Evolutionary conservation across 2,888 invertebrate genomes (phyloP).

Genomic region (Gortyna flavago): DNA sequence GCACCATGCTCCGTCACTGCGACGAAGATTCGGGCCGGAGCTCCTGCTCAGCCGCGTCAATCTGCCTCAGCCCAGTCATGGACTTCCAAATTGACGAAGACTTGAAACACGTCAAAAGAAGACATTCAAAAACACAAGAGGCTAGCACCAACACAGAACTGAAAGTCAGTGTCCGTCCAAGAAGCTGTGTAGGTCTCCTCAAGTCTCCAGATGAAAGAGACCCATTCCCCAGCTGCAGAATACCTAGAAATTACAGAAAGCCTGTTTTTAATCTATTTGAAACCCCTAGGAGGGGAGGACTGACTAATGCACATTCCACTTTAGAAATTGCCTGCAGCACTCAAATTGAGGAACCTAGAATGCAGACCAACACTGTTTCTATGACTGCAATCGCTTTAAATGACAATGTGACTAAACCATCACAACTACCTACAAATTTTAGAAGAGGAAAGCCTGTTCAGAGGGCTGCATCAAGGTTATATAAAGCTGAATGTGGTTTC

Average conservation of each 20-base stretch:
- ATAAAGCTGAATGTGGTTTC: slow-evolving; percentile 89
- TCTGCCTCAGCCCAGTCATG: slow-evolving; percentile 81
- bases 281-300: slow-evolving; percentile 81
- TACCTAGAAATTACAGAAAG: slow-evolving; percentile 78
- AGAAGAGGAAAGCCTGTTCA: slow-evolving; percentile 92
- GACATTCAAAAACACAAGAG: slow-evolving; percentile 78
- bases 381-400: slow-evolving; percentile 76
- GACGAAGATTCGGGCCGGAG: slow-evolving; percentile 88
- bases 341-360: slow-evolving; percentile 80
- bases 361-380: slow-evolving; percentile 79
- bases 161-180: slow-evolving; percentile 83
- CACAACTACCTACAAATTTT: slow-evolving; percentile 74
- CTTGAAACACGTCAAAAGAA: slow-evolving; percentile 65
- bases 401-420: slow-evolving; percentile 71
- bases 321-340: slow-evolving; percentile 86
- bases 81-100: slow-evolving; percentile 73
- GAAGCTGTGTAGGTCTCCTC: slow-evolving; percentile 80
- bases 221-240: slow-evolving; percentile 85
- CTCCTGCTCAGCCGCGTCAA: slow-evolving; percentile 86
- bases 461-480: slow-evolving; percentile 93
- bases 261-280: slow-evolving; percentile 83
- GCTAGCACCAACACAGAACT: slow-evolving; percentile 88
- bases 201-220: slow-evolving; percentile 88
- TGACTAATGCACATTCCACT: slow-evolving; percentile 87
- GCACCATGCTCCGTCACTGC: slow-evolving; percentile 82